phyloP scores from a whole-genome alignment of 2,888 invertebrate genomes.

The Chrysolina americana region DNA sequence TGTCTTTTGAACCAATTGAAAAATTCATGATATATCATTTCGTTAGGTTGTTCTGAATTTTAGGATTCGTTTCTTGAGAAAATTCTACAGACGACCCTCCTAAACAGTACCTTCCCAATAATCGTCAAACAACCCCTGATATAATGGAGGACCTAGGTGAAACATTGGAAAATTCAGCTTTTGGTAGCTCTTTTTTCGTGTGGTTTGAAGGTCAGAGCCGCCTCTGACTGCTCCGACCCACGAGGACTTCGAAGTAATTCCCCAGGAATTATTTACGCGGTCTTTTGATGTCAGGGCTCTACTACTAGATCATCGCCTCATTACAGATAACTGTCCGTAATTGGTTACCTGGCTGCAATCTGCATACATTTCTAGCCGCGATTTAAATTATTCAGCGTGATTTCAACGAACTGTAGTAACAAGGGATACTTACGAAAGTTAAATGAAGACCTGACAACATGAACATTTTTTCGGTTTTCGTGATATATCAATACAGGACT shows the following conservation, averaged over 20 bases:
- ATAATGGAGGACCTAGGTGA: too few relatives aligned
- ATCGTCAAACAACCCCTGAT: too few relatives aligned
- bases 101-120: too few relatives aligned
- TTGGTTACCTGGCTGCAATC: constrained; percentile 62
- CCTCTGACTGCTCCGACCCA: neutral
- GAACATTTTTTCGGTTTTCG: constrained; percentile 7
- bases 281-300: constrained; percentile 31
- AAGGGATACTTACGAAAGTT: constrained; percentile 7
- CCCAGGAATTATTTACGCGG: constrained; percentile 30
- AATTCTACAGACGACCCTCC: too few relatives aligned
- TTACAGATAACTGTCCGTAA: constrained; percentile 62
- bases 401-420: constrained; percentile 12
- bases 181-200: neutral
- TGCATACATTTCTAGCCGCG: constrained; percentile 57
- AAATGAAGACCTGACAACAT: neutral
- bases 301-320: constrained; percentile 39
- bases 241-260: constrained; percentile 12
- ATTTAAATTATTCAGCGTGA: constrained; percentile 38
- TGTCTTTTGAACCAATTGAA: too few relatives aligned
- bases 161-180: too few relatives aligned
- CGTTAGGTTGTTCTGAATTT: too few relatives aligned
- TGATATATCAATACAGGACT: neutral
- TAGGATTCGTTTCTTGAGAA: too few relatives aligned
- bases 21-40: too few relatives aligned
- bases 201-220: neutral